These are phyloP conservation scores for Epizoanthus fatuus DNA, from an alignment of 92 coral and sea anemone genomes.

Conservation along the genomic window DNA sequence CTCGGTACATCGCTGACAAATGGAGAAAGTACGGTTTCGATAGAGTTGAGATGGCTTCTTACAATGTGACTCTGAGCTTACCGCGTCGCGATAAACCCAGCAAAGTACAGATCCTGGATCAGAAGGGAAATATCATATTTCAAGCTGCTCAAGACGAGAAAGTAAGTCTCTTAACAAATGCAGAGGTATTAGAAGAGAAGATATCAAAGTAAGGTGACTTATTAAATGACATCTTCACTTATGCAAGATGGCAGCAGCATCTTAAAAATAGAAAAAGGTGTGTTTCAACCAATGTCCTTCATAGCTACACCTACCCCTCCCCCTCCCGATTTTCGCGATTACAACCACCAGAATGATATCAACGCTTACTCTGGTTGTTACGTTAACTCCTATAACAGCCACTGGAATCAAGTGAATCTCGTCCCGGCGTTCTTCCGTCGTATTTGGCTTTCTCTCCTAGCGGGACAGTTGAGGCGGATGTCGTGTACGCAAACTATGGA, in stretches of 20 bases:
- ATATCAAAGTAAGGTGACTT: no score
- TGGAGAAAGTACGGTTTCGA: slow-evolving; percentile 94
- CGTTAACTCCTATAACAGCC: slow-evolving; percentile 39
- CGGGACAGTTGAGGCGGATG: slow-evolving; percentile 78
- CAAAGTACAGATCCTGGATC: slow-evolving; percentile 71
- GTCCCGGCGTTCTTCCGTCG: slow-evolving; percentile 71
- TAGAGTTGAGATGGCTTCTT: slow-evolving; percentile 76
- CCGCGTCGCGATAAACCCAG: slow-evolving; percentile 70
- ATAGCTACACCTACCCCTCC: no score
- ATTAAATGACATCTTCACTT: no score
- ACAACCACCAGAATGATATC: background rate
- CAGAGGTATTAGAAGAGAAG: no score
- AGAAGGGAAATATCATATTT: slow-evolving; percentile 55
- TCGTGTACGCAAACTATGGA: slow-evolving; percentile 95
- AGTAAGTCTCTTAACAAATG: slow-evolving; percentile 33
- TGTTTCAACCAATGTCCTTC: no score
- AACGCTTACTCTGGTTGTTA: background rate
- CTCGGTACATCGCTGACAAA: slow-evolving; percentile 63
- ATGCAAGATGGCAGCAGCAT: no score
- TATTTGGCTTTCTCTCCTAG: slow-evolving; percentile 82
- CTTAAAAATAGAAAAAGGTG: no score
- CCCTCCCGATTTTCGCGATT: no score
- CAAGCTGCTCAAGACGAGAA: slow-evolving; percentile 71
- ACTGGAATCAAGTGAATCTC: slow-evolving; percentile 54
- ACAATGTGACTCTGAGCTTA: slow-evolving; percentile 80